A percentile compares a stretch with the other conserved stretches of the same genome.
These are phyloP conservation scores for Pachyuromys duprasi DNA, from an alignment of 2,797 vertebrate genomes.

Conservation along the genomic window DNA sequence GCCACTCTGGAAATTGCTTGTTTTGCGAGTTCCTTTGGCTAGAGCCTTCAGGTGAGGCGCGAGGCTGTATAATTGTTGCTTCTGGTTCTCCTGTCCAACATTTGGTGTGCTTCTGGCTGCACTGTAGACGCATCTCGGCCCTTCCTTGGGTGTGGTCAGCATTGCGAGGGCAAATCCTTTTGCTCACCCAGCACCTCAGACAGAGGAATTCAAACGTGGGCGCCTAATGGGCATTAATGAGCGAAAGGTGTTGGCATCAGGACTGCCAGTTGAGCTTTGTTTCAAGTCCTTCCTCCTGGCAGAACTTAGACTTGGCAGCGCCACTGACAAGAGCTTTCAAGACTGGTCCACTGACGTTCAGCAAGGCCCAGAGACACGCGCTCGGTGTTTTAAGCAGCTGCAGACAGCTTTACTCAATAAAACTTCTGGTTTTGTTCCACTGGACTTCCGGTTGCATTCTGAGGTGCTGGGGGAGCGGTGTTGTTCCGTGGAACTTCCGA, in stretches of 20 bases:
- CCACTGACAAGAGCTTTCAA: neutral
- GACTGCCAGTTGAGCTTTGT: neutral
- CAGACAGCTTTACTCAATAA: neutral
- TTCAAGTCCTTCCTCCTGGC: neutral
- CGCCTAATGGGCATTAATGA: conserved; percentile 4
- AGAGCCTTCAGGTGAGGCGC: neutral
- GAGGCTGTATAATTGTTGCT: neutral
- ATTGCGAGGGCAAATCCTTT: neutral
- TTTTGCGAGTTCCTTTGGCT: neutral
- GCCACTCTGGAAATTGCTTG: conserved; percentile 32
- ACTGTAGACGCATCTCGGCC: neutral
- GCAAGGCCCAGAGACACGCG: neutral
- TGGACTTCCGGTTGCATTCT: neutral
- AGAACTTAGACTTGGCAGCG: neutral
- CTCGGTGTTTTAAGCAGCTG: neutral
- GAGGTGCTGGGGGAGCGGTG: neutral
- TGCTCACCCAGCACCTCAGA: neutral
- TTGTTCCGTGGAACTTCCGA: neutral
- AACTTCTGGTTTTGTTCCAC: neutral
- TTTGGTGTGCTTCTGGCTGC: neutral
- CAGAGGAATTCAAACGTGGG: neutral
- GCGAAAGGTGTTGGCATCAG: neutral
- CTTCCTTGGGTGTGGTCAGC: neutral
- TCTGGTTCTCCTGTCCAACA: neutral
- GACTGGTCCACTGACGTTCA: neutral